Conservation (phyloP, 1,140 invertebrate species). For the Tetranychus cinnabarinus region DNA sequence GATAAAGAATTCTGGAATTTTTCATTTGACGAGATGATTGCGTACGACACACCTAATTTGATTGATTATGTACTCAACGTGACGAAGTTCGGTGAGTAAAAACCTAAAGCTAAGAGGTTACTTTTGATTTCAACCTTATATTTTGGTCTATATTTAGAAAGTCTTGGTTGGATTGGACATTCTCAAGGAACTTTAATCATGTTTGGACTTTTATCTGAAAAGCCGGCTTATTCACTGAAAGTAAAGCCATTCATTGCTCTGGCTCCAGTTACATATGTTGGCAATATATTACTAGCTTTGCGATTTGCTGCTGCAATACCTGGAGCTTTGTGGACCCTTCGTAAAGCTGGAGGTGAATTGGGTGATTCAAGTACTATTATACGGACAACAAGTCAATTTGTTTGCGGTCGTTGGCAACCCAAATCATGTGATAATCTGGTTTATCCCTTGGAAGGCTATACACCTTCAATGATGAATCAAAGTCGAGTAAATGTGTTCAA, state of each 20-base stretch:
- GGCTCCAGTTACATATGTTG: conserved; percentile 46
- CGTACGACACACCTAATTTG: conserved; percentile 27
- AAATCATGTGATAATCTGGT: background rate
- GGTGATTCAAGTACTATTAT: background rate
- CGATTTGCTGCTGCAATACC: background rate
- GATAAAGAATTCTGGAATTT: conserved; percentile 6
- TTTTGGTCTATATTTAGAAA: background rate
- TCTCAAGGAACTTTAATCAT: conserved; percentile 34
- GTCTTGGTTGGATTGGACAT: conserved; percentile 33
- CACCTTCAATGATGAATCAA: background rate
- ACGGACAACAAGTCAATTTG: background rate
- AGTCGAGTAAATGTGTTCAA: conserved; percentile 41
- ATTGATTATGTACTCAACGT: conserved; percentile 27
- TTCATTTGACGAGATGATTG: conserved; percentile 17
- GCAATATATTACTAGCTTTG: conserved; percentile 38
- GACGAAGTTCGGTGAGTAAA: conserved; percentile 20
- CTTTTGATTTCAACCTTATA: background rate
- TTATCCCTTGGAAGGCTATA: background rate
- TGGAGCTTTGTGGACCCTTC: background rate
- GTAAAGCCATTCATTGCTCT: conserved; percentile 30
- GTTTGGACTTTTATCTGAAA: conserved; percentile 34
- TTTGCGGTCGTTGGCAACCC: background rate
- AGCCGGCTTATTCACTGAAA: conserved; percentile 37
- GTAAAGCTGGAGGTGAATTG: background rate
- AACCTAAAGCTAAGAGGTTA: background rate